Evolutionary conservation across 37 sponge, comb jelly and placozoan genomes (phyloP).

Genomic region (Hexactinellida sp.): DNA sequence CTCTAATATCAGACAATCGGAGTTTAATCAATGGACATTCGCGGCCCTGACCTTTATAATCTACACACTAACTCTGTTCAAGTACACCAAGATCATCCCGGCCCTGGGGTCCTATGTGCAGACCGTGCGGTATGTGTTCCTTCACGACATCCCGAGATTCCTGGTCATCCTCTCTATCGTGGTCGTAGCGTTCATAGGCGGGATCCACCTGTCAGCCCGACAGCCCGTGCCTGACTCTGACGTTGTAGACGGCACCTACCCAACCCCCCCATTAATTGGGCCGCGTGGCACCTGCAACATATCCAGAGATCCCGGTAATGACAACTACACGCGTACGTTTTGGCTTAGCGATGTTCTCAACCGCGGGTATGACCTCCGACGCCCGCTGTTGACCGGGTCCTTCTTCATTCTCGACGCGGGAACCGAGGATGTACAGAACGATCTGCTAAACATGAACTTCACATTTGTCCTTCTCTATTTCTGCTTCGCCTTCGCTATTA

Average conservation of each 20-base stretch:
- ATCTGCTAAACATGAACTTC: background rate
- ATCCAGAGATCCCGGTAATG: background rate
- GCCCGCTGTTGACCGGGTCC: background rate
- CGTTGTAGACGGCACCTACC: background rate
- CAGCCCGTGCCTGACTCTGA: background rate
- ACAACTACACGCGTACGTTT: background rate
- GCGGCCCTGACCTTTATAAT: background rate
- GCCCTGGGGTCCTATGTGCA: background rate
- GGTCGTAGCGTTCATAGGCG: background rate
- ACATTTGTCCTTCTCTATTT: background rate
- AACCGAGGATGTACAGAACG: background rate
- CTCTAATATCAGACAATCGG: background rate
- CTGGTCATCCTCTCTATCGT: background rate
- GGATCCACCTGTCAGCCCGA: background rate
- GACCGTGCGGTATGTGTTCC: background rate
- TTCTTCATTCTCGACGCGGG: background rate
- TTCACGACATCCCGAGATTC: background rate
- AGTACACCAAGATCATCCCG: conserved; percentile 2
- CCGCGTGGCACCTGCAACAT: background rate
- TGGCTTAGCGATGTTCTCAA: background rate
- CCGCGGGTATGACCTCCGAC: background rate
- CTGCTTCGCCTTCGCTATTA: background rate
- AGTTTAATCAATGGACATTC: background rate
- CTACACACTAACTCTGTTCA: conserved; percentile 7
- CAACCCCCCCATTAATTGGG: background rate